Percentiles rank a stretch among this genome's conserved stretches.
Conservation (phyloP, 2,113 vertebrate species). For the Calyptomena viridis region DNA sequence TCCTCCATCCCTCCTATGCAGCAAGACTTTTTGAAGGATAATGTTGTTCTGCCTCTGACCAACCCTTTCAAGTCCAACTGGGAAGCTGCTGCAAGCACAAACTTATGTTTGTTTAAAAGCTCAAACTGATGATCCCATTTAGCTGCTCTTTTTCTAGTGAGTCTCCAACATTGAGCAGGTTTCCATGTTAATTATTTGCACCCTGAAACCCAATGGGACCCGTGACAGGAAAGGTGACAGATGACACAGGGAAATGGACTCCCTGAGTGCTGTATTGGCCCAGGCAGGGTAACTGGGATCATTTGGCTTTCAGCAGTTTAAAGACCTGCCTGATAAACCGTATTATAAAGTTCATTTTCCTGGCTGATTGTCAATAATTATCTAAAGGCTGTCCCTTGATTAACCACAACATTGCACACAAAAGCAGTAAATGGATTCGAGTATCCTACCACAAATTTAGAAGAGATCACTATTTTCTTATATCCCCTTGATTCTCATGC, state of each 20-base stretch:
- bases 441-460: not conserved
- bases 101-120: not conserved
- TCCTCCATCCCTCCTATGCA: not conserved
- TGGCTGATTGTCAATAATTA: not conserved
- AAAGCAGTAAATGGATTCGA: not conserved
- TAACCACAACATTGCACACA: not conserved
- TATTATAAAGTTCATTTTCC: not conserved
- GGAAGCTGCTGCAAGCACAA: not conserved
- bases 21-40: not conserved
- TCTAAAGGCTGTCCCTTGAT: not conserved
- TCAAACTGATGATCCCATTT: not conserved
- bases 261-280: accelerated
- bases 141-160: not conserved
- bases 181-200: accelerated
- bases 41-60: not conserved
- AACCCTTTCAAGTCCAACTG: not conserved
- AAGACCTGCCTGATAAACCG: not conserved
- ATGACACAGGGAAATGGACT: not conserved
- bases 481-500: not conserved
- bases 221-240: not conserved
- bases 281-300: not conserved
- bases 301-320: not conserved
- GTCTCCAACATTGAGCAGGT: not conserved
- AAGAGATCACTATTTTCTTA: not conserved
- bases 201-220: not conserved